phyloP scores from a whole-genome alignment of 1,140 invertebrate species.

The Homarus americanus region DNA sequence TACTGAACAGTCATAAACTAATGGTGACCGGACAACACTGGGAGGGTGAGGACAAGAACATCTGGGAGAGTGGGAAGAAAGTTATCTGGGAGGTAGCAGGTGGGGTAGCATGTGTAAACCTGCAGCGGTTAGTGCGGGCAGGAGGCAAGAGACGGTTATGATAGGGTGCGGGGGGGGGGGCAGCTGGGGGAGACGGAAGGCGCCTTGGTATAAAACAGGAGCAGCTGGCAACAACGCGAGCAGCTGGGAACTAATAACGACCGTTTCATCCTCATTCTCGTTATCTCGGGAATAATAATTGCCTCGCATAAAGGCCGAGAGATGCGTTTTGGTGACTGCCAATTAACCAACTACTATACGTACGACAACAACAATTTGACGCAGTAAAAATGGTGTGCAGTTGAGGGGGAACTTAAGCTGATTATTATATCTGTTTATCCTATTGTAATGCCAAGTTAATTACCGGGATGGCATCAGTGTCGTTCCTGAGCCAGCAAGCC shows the following conservation, averaged over 20 bases:
- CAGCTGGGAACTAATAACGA: conserved; percentile 32
- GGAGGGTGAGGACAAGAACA: no score
- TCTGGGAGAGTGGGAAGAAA: no score
- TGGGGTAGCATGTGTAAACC: background rate
- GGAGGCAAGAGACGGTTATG: conserved; percentile 1
- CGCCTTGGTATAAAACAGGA: background rate
- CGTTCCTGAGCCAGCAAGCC: no score
- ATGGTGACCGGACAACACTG: no score
- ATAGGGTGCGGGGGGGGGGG: background rate
- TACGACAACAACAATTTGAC: background rate
- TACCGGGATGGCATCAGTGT: no score
- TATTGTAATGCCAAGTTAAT: no score
- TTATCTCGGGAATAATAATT: background rate
- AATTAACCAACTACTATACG: background rate
- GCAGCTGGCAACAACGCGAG: background rate
- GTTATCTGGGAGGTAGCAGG: background rate
- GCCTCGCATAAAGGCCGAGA: background rate
- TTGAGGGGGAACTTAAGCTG: no score
- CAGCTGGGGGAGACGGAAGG: background rate
- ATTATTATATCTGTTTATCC: no score
- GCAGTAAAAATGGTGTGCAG: no score
- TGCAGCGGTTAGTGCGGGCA: background rate
- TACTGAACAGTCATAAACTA: no score
- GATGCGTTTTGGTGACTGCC: background rate
- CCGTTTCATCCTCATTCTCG: background rate